A percentile compares a stretch with the other conserved stretches of the same genome.
These are phyloP conservation scores for Montipora capitata DNA, from an alignment of 92 coral and sea anemone species.

Conservation along the genomic window DNA sequence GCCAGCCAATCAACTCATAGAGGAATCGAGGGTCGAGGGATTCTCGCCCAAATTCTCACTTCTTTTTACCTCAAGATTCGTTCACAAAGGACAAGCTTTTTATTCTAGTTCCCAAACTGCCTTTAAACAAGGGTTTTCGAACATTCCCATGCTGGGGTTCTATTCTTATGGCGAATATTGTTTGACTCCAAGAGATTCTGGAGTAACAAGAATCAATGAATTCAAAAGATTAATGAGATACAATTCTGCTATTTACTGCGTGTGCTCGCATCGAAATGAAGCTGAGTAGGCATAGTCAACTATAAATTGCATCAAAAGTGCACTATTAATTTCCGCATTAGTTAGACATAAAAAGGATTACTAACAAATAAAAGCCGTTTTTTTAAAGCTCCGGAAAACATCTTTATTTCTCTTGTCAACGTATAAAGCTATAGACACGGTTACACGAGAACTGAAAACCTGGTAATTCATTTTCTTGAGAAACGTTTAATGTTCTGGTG, in stretches of 20 bases:
- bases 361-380: too few species aligned
- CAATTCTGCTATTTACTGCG: slow-evolving; percentile 91
- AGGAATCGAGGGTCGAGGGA: slow-evolving; percentile 74
- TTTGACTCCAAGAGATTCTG: slow-evolving; percentile 79
- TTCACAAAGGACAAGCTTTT: slow-evolving; percentile 95
- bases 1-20: slow-evolving; percentile 81
- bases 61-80: slow-evolving; percentile 93
- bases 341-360: background rate
- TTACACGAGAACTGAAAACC: too few species aligned
- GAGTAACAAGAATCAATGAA: slow-evolving; percentile 74
- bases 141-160: slow-evolving; percentile 83
- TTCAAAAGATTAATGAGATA: slow-evolving; percentile 90
- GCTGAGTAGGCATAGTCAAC: background rate
- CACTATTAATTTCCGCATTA: background rate
- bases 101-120: slow-evolving; percentile 93
- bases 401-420: too few species aligned
- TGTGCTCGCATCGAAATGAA: slow-evolving; percentile 76
- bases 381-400: too few species aligned
- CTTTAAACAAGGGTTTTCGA: slow-evolving; percentile 81
- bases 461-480: too few species aligned
- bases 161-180: slow-evolving; percentile 98
- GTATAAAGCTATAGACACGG: too few species aligned
- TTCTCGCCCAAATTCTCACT: slow-evolving; percentile 82
- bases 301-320: background rate
- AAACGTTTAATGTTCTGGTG: too few species aligned